A percentile compares a stretch with the other conserved stretches of the same genome.
phyloP scores from a whole-genome alignment of 2,888 invertebrate genomes.

The Digitonthophagus gazella region DNA sequence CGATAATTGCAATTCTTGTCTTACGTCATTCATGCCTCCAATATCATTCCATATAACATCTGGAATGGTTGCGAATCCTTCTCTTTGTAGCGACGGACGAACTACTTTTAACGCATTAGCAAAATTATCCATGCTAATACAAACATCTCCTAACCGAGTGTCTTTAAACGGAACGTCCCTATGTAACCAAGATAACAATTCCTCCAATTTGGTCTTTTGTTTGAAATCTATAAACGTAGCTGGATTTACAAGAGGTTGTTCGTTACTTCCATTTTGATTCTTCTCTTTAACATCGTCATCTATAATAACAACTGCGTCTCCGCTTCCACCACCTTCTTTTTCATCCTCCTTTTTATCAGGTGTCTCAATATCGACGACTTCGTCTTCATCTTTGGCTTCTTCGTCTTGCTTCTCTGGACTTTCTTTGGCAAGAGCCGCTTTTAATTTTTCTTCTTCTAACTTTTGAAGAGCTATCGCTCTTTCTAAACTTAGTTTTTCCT shows the following conservation, averaged over 20 bases:
- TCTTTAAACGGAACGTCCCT: conserved; percentile 60
- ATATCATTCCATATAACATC: conserved; percentile 97
- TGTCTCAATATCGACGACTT: conserved; percentile 49
- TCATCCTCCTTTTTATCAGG: conserved; percentile 42
- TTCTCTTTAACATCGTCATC: conserved; percentile 34
- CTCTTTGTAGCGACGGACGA: conserved; percentile 91
- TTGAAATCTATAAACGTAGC: conserved; percentile 4
- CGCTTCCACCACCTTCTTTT: conserved; percentile 23
- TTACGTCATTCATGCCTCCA: conserved; percentile 84
- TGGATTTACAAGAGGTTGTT: conserved; percentile 34
- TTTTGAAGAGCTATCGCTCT: conserved; percentile 34
- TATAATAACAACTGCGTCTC: conserved; percentile 33
- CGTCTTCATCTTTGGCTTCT: conserved; percentile 23
- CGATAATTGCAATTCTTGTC: conserved; percentile 86
- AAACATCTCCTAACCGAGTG: conserved; percentile 62
- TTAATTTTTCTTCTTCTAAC: conserved; percentile 31
- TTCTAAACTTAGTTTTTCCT: conserved; percentile 39
- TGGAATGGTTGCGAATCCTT: conserved; percentile 97
- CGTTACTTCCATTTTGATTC: conserved; percentile 29
- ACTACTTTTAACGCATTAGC: conserved; percentile 73
- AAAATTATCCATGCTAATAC: conserved; percentile 75
- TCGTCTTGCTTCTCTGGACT: conserved; percentile 6
- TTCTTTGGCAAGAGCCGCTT: conserved; percentile 10
- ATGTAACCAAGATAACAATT: conserved; percentile 66
- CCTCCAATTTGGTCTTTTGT: conserved; percentile 49